Conservation (phyloP, 2,113 vertebrate species). For the Sander vitreus region DNA sequence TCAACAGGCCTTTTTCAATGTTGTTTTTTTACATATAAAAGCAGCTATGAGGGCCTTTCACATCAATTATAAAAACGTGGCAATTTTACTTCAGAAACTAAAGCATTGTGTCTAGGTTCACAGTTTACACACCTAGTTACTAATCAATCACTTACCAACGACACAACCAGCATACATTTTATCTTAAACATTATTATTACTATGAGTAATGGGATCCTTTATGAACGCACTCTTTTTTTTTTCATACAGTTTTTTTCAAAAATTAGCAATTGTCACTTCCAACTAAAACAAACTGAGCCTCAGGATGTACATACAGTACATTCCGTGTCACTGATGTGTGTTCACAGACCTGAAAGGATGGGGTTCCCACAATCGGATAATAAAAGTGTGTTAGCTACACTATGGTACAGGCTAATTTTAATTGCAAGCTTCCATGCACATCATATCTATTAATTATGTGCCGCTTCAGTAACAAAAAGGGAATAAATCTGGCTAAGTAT, state of each 20-base stretch:
- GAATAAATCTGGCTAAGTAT: slow-evolving; percentile 69
- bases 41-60: neutral
- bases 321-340: slow-evolving; percentile 9
- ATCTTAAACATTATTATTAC: neutral
- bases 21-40: slow-evolving; percentile 11
- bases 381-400: slow-evolving; percentile 32
- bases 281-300: slow-evolving; percentile 8
- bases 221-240: neutral
- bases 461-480: slow-evolving; percentile 54
- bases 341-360: slow-evolving; percentile 22
- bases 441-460: slow-evolving; percentile 72
- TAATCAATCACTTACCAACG: neutral
- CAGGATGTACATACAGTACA: neutral
- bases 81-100: neutral
- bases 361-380: slow-evolving; percentile 52
- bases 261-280: neutral
- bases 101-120: neutral
- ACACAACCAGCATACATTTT: neutral
- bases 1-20: slow-evolving; percentile 9
- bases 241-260: neutral
- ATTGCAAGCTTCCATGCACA: slow-evolving; percentile 59
- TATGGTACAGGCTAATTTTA: slow-evolving; percentile 54
- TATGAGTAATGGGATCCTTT: neutral
- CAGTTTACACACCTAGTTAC: neutral
- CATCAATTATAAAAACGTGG: slow-evolving; percentile 31